A percentile compares a stretch with the other conserved stretches of the same genome.
These are phyloP conservation scores for Esox masquinongy DNA, from an alignment of 2,797 vertebrate species.

Conservation along the genomic window DNA sequence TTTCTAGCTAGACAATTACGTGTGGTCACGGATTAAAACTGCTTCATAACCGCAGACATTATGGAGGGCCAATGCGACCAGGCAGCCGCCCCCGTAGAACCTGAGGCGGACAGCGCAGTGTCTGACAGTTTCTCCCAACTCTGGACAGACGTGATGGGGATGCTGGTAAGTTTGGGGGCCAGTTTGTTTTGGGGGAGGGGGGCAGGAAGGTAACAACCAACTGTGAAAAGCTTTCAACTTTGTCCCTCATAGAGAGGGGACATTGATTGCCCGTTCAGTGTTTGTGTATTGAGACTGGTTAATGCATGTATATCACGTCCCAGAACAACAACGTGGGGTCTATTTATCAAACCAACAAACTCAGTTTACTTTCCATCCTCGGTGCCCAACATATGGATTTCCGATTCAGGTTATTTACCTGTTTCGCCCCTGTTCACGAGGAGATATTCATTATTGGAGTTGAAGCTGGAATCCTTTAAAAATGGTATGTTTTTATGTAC, in stretches of 20 bases:
- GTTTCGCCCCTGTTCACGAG: conserved; percentile 2
- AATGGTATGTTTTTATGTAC: conserved; percentile 51
- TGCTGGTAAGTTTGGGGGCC: conserved; percentile 87
- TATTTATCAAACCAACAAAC: background rate
- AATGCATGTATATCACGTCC: conserved; percentile 46
- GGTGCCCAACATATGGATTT: conserved; percentile 3
- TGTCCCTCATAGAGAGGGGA: conserved; percentile 37
- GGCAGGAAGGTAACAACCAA: conserved; percentile 47
- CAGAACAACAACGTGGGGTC: conserved; percentile 21
- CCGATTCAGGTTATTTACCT: conserved; percentile 10
- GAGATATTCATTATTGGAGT: background rate
- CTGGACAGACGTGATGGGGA: conserved; percentile 96
- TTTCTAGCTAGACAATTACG: background rate
- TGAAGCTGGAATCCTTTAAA: conserved; percentile 24
- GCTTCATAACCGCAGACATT: conserved; percentile 33
- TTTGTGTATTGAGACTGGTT: conserved; percentile 30
- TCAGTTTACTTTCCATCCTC: background rate
- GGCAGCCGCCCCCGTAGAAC: conserved; percentile 47
- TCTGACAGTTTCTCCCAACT: conserved; percentile 88
- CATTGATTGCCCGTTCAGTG: conserved; percentile 39
- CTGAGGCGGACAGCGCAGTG: conserved; percentile 57
- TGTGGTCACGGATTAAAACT: conserved; percentile 30
- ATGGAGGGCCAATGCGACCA: conserved; percentile 77
- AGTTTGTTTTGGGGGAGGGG: conserved; percentile 34
- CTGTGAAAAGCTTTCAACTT: conserved; percentile 43